Base-by-base conservation (phyloP, 2,888 invertebrate species). In the Andrena trimmerana region DNA sequence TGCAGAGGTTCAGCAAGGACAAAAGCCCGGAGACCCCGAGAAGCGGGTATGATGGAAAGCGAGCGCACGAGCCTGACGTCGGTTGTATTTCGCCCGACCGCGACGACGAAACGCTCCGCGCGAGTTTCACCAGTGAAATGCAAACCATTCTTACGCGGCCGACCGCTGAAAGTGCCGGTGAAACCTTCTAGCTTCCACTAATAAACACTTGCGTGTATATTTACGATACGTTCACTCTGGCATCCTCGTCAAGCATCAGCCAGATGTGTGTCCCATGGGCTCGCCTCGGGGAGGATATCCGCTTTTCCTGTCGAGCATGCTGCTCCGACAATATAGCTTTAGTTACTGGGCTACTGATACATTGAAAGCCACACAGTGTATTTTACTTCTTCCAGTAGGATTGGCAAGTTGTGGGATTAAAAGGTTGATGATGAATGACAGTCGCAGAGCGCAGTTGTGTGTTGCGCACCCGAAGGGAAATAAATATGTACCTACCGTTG, bases 81-180 rank as follows among this genome's bases (percentile, higher is more conserved):
- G 57, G 75, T 72, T 81, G 83, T 81, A 84, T 81, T 86, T 83
- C 82, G 84, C 78, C 24, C 65, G 66, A 68, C 63, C 48, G 48
- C 62, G 68, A 74, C 84, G 57, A 65, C 72, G 84, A 84, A 71
- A 73, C 71, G 78, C 50, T 54, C 36, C 31, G 16, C 60, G 54
- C 33, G 88, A 92, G 90, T 92, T 92, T 92, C 92, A 88, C 91
- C 84, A 78, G 90, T 90, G 90, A 92, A 92, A 92, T 91, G 91
- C 91, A 91, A 92, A 92, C 90, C 90, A 89, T 91, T 90, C 91
- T 92, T 87, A 84, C 48, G 63, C 60, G 70, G 82, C 71, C 60
- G 68, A 72, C 72, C 71, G 75, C 86, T 87, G 90, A 91, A 91
- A 91, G 91, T 88, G 84, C 84, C 81, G 89, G 90, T 91, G 90